These are phyloP conservation scores for Acanthaster planci DNA, from an alignment of 35 echinoderm and acorn worm genomes.

Conservation along the genomic window DNA sequence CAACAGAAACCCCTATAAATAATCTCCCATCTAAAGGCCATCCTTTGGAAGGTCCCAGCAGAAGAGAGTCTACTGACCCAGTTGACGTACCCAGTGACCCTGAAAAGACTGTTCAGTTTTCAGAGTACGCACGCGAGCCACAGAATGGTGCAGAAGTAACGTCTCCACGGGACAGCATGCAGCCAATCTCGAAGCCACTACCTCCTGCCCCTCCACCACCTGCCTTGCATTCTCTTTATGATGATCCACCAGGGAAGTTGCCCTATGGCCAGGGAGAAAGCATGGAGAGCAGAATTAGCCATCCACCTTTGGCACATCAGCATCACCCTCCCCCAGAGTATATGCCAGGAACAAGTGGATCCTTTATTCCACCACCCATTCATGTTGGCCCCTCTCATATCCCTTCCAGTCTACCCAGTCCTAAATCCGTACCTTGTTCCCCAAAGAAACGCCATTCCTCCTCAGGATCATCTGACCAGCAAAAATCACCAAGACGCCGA, in stretches of 20 bases:
- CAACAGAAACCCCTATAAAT: background rate
- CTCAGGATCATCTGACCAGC: conserved; percentile 1
- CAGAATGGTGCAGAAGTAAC: background rate
- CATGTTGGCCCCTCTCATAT: conserved; percentile 9
- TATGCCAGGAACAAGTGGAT: background rate
- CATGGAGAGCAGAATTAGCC: background rate
- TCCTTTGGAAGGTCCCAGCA: background rate
- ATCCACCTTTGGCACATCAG: background rate
- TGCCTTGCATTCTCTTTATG: background rate
- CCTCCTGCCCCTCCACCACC: background rate
- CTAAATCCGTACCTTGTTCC: background rate
- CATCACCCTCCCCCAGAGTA: background rate
- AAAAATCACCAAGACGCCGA: conserved; percentile 34
- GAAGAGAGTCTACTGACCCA: background rate
- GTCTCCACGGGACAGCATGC: background rate
- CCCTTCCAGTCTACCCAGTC: background rate
- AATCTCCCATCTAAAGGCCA: background rate
- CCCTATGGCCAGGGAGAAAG: background rate
- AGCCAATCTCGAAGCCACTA: background rate
- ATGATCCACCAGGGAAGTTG: background rate
- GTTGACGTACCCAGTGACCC: background rate
- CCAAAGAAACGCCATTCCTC: conserved; percentile 12
- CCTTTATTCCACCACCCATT: background rate
- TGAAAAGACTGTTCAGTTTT: background rate
- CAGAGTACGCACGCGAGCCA: background rate